Percentiles rank a stretch among this genome's conserved stretches.
phyloP scores from a whole-genome alignment of 1,140 invertebrate genomes.

The Zaprionus kolodkinae region DNA sequence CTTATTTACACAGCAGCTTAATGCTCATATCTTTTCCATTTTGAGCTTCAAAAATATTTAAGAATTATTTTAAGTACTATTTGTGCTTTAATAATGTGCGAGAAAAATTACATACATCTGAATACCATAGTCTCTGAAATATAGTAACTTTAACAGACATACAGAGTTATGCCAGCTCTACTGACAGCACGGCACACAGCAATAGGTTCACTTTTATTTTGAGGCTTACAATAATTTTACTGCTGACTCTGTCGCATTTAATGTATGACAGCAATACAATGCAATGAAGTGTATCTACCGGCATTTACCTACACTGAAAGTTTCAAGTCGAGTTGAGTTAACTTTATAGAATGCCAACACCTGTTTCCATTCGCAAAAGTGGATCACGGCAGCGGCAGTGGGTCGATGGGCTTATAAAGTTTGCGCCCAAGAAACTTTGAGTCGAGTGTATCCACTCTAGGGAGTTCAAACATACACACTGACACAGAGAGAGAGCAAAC shows the following conservation, averaged over 20 bases:
- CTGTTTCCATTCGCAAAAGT: conserved; percentile 69
- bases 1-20: too few species aligned
- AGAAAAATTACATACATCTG: background rate
- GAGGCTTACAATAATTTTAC: background rate
- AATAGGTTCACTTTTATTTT: background rate
- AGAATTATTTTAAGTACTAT: background rate
- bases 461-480: background rate
- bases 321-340: conserved; percentile 8
- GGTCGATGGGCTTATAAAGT: conserved; percentile 61
- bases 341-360: conserved; percentile 61
- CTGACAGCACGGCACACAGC: fast-evolving
- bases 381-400: conserved; percentile 52
- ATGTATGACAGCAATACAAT: background rate
- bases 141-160: background rate
- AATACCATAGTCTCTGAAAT: background rate
- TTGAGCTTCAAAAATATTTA: background rate
- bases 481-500: background rate
- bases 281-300: conserved; percentile 39
- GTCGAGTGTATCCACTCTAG: conserved; percentile 38
- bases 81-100: background rate
- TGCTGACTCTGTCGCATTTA: background rate
- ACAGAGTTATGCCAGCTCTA: background rate
- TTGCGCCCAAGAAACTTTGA: conserved; percentile 43
- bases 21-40: fast-evolving
- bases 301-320: conserved; percentile 30